Conservation (phyloP, 2,113 vertebrate genomes). For the Proteles cristata region DNA sequence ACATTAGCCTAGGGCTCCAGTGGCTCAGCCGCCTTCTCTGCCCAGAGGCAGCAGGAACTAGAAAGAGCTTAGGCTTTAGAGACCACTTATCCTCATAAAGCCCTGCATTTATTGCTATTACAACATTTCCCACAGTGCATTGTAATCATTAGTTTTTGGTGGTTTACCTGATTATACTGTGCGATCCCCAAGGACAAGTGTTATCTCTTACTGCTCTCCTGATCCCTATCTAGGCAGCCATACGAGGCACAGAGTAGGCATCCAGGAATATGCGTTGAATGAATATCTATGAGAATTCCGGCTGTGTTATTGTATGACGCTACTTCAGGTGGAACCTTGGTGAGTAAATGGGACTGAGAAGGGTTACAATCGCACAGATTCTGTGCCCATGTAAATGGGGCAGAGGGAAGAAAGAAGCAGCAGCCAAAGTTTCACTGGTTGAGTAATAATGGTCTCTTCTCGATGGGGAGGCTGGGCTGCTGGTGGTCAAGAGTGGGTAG, state of each 20-base stretch:
- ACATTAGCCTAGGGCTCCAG: slow-evolving; percentile 35
- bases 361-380: not conserved
- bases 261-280: not conserved
- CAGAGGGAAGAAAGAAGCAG: not conserved
- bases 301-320: not conserved
- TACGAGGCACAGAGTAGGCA: not conserved
- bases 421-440: not conserved
- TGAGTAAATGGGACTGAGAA: not conserved
- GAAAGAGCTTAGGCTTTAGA: slow-evolving; percentile 26
- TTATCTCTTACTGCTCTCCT: not conserved
- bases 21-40: not conserved
- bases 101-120: slow-evolving; percentile 43
- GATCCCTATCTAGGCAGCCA: not conserved
- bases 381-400: not conserved
- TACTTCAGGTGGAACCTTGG: not conserved
- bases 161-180: slow-evolving; percentile 1
- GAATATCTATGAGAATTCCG: not conserved
- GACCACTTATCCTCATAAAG: slow-evolving; percentile 46
- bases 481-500: not conserved
- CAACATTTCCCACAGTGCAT: slow-evolving; percentile 38
- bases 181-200: not conserved
- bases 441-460: not conserved
- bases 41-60: slow-evolving; percentile 53
- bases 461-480: not conserved
- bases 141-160: slow-evolving; percentile 33